Base-by-base conservation (phyloP, 2,113 vertebrate species). In the Leptodactylus fuscus region DNA sequence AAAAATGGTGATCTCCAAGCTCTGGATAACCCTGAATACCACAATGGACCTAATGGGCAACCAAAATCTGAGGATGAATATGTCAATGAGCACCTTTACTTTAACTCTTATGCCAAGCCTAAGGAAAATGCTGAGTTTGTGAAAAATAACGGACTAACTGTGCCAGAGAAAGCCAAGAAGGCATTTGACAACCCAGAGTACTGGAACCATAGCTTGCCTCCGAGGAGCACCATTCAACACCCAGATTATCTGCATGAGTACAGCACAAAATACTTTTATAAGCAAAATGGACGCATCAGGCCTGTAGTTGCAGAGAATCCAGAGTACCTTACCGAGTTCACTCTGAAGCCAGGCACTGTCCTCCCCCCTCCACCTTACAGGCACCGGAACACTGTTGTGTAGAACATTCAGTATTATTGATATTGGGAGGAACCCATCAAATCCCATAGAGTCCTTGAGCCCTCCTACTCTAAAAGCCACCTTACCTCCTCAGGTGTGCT, bases 121-220 rank as follows among this genome's bases (percentile, higher is more conserved):
- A 84, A 93, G 73, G 93, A 96, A 69, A 94, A 92, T 0, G 88
- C 95, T 0, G 96, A 96, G 71, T 95, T 94, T 74, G 93, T 97
- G 93, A 95, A 97, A 92, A 97, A 94, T 90, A 97, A 94, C 2
- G 91, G 94, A 46, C 90, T 96, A 48, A 83, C 88, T 80, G 92
- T 91, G 88, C 96, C 88, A 0, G 97, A 97, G 90, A 98, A 97
- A 93, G 94, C 96, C 90, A 97, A 96, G 94, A 98, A 97, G 90
- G 97, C 96, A 74, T 98, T 99, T 88, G 97, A 99, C 94, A 99
- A 99, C 95, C 97, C 98, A 22, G 97, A 99, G 88, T 98, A 98
- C 93, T 98, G 97, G 96, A 97, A 98, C 89, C 97, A 98, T 93
- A 98, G 97, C 91, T 93, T 98, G 92, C 97, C 97, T 0, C 95